Conservation (phyloP, 2,113 vertebrate species). For the Brachyhypopomus occidentalis region DNA sequence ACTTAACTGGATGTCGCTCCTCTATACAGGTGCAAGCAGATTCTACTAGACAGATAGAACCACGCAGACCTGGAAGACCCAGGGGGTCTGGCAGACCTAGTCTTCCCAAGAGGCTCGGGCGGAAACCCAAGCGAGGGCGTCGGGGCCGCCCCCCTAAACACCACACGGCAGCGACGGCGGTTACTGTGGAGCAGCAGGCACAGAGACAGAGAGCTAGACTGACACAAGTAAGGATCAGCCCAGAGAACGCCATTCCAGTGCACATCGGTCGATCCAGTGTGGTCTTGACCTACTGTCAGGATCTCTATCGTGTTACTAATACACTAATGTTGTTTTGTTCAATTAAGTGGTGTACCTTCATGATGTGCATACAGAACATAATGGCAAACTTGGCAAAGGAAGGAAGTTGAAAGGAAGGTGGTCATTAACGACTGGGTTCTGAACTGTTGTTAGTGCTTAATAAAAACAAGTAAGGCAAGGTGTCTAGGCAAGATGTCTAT, state of each 20-base stretch:
- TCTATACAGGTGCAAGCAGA: constrained; percentile 48
- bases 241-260: background rate
- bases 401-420: too few relatives aligned
- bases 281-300: too few relatives aligned
- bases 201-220: constrained; percentile 78
- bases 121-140: constrained; percentile 66
- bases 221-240: constrained; percentile 76
- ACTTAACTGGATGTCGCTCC: background rate
- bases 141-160: constrained; percentile 69
- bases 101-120: constrained; percentile 63
- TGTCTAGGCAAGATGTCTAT: too few relatives aligned
- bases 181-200: constrained; percentile 67
- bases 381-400: too few relatives aligned
- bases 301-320: too few relatives aligned
- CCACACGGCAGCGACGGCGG: constrained; percentile 51
- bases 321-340: too few relatives aligned
- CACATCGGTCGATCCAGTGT: background rate
- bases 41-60: constrained; percentile 38
- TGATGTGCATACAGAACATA: too few relatives aligned
- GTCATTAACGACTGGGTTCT: too few relatives aligned
- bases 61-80: constrained; percentile 52
- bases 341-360: too few relatives aligned
- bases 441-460: too few relatives aligned
- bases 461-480: too few relatives aligned
- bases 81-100: constrained; percentile 72